Percentiles rank a stretch among this genome's conserved stretches.
These are phyloP conservation scores for Brachypalpus laphriformis DNA, from an alignment of 2,888 invertebrate genomes.

Conservation along the genomic window DNA sequence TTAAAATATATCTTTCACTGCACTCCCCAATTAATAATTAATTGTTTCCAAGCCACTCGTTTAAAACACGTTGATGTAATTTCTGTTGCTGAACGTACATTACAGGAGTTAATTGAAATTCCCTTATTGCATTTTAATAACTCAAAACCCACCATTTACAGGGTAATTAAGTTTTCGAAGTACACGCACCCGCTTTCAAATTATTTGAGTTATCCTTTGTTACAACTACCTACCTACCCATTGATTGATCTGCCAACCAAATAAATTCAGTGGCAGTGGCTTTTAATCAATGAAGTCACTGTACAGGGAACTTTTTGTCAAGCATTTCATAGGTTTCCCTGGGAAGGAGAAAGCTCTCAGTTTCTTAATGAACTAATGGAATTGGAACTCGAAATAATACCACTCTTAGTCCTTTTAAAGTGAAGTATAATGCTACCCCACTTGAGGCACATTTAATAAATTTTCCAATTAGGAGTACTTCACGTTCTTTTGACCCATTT, in stretches of 20 bases:
- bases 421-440: too few species aligned
- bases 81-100: too few species aligned
- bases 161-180: neutral
- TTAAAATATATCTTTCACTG: too few species aligned
- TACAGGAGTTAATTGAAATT: too few species aligned
- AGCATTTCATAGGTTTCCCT: neutral
- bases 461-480: constrained; percentile 17
- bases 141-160: neutral
- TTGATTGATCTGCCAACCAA: neutral
- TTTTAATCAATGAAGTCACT: constrained; percentile 19
- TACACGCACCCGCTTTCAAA: neutral
- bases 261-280: neutral
- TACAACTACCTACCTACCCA: neutral
- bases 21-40: too few species aligned
- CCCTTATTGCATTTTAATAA: neutral
- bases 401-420: neutral
- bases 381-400: neutral
- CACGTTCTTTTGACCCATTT: neutral
- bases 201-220: neutral
- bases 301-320: neutral
- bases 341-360: neutral
- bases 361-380: too few species aligned
- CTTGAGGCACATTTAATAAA: neutral
- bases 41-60: too few species aligned
- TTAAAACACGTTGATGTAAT: too few species aligned